These are phyloP conservation scores for Yoshiicerus persimilis DNA, from an alignment of 1,140 invertebrate genomes.

Conservation along the genomic window DNA sequence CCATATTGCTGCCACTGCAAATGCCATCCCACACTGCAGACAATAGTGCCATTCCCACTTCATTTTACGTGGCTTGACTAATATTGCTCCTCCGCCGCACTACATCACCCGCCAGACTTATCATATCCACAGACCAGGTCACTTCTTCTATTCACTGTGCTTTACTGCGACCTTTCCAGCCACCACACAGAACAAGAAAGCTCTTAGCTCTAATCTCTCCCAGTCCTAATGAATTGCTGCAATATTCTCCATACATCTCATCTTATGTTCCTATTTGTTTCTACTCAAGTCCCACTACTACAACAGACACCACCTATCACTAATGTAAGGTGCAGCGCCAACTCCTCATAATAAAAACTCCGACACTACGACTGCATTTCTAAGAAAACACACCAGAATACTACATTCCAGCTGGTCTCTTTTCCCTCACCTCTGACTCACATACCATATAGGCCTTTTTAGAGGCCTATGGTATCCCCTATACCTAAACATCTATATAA, in stretches of 20 bases:
- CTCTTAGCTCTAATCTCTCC: constrained; percentile 11
- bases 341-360: background rate
- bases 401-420: too few species aligned
- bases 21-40: background rate
- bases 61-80: background rate
- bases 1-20: background rate
- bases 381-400: background rate
- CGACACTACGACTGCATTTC: background rate
- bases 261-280: constrained; percentile 17
- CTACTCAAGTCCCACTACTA: background rate
- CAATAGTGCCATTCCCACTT: background rate
- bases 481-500: background rate
- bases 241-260: background rate
- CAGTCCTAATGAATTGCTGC: background rate
- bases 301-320: background rate
- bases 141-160: too few species aligned
- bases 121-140: too few species aligned
- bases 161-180: background rate
- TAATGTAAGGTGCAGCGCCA: background rate
- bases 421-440: background rate
- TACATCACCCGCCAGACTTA: too few species aligned
- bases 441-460: background rate
- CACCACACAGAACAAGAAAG: background rate
- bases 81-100: background rate
- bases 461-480: too few species aligned